Conservation (phyloP, 2,113 vertebrate species). For the Trogon melanurus region DNA sequence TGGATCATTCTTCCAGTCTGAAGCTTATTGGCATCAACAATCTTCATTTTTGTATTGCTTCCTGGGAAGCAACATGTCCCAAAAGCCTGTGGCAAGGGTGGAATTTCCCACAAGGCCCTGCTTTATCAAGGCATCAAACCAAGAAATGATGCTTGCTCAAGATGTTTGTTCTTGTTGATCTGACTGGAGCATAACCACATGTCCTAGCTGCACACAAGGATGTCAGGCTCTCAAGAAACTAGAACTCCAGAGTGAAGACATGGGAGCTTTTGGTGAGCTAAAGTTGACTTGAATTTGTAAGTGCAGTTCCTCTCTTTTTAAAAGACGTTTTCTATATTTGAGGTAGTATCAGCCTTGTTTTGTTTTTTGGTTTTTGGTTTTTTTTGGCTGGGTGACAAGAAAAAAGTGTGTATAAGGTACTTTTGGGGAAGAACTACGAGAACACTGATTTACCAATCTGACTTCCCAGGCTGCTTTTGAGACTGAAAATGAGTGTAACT, state of each 20-base stretch:
- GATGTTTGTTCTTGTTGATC: constrained; percentile 19
- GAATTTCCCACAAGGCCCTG: constrained; percentile 28
- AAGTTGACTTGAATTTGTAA: not conserved
- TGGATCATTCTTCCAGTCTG: not conserved
- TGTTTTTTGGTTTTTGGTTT: no score
- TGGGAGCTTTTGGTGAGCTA: not conserved
- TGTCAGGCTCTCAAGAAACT: not conserved
- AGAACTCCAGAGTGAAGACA: not conserved
- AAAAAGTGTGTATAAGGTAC: not conserved
- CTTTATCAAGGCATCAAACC: not conserved
- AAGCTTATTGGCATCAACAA: not conserved
- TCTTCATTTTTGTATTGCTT: not conserved
- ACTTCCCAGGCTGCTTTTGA: not conserved
- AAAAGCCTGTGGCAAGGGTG: not conserved
- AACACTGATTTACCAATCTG: not conserved
- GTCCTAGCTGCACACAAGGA: not conserved
- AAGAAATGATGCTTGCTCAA: not conserved
- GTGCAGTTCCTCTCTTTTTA: not conserved
- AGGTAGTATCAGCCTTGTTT: not conserved
- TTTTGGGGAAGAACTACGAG: not conserved
- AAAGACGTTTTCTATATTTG: not conserved
- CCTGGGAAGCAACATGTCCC: not conserved
- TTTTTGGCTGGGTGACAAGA: not conserved
- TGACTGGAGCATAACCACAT: constrained; percentile 16
- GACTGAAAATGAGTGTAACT: not conserved